phyloP scores from a whole-genome alignment of 1,140 invertebrate species.

The Matsumurasca onukii region DNA sequence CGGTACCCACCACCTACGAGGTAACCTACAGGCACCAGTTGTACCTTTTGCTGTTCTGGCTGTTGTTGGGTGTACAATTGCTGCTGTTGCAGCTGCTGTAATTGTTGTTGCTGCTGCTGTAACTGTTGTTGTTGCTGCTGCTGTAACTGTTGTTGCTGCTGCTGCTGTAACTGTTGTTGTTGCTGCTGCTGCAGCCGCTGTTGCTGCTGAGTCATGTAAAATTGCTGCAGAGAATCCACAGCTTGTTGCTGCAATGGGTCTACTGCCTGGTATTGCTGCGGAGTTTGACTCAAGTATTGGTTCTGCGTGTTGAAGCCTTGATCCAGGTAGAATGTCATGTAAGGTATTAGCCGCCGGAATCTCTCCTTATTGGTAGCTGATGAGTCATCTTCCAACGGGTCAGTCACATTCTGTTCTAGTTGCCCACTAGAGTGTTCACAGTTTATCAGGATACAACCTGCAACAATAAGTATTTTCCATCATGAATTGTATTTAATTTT shows the following conservation, averaged over 20 bases:
- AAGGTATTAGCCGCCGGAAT: constrained; percentile 73
- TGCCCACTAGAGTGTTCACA: not conserved
- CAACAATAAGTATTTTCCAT: too few relatives aligned
- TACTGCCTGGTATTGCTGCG: constrained; percentile 7
- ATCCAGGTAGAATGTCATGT: constrained; percentile 75
- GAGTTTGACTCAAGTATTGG: not conserved
- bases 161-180: too few relatives aligned
- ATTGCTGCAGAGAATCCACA: not conserved
- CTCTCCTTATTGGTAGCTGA: constrained; percentile 54
- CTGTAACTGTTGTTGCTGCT: too few relatives aligned
- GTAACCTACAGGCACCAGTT: constrained; percentile 9
- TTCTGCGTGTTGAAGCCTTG: constrained; percentile 46
- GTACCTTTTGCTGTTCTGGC: not conserved
- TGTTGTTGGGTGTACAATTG: constrained; percentile 17
- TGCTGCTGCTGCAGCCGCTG: constrained; percentile 10
- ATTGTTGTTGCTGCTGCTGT: constrained; percentile 17
- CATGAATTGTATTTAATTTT: too few relatives aligned
- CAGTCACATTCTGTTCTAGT: not conserved
- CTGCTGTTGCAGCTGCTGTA: constrained; percentile 16
- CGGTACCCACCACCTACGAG: constrained; percentile 11
- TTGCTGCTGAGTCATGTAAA: constrained; percentile 5
- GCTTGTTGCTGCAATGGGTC: not conserved
- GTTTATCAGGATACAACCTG: not conserved
- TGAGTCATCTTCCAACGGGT: constrained; percentile 20
- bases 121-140: not conserved